Base-by-base conservation (phyloP, 1,140 invertebrate species). In the Antheraea mylitta region DNA sequence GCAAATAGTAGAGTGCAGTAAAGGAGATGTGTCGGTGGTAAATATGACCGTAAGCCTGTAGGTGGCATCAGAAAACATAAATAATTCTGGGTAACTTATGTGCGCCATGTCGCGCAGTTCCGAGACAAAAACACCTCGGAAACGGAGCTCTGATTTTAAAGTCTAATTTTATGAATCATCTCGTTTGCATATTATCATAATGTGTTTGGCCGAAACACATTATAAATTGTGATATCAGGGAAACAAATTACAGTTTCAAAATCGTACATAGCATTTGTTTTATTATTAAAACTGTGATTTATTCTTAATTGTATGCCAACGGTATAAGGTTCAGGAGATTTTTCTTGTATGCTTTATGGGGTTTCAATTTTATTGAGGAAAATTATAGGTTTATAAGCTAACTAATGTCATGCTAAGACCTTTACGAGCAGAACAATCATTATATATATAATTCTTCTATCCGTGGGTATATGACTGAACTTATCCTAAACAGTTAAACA, bases 81-180 rank as follows among this genome's bases (percentile, higher is more conserved):
- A 90, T 88, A 90, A 66, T 83, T 87, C 79, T 80, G 72, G 71
- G 77, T 83, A 85, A 87, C 82, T 86, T 84, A 89, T 85, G 78
- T 80, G 82, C 80, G 75, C 74, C 42, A 67, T 82, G 79, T 77
- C 79, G 80, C 80, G 79, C 72, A 70, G 76, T 75, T 72, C 74
- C 74, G 76, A 80, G 77, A 87, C 85, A 90, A 90, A 90, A 90
- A 89, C 88, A 88, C 83, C 80, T 81, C 85, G 72, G 80, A 77
- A 87, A 80, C 78, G 77, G 86, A 82, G 82, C 78, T 86, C 84
- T 89, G 85, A 90, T 89, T 90, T 89, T 85, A 90, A 90, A 90
- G 89, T 90, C 85, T 85, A 90, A 89, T 90, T 90, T 89, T 87
- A 87, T 83, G 83, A 88, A 83, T 85, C 78, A 80, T 80, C 73